Percentiles rank a stretch among this genome's conserved stretches.
These are phyloP conservation scores for Daphoenositta chrysoptera DNA, from an alignment of 2,113 vertebrate species.

Conservation along the genomic window DNA sequence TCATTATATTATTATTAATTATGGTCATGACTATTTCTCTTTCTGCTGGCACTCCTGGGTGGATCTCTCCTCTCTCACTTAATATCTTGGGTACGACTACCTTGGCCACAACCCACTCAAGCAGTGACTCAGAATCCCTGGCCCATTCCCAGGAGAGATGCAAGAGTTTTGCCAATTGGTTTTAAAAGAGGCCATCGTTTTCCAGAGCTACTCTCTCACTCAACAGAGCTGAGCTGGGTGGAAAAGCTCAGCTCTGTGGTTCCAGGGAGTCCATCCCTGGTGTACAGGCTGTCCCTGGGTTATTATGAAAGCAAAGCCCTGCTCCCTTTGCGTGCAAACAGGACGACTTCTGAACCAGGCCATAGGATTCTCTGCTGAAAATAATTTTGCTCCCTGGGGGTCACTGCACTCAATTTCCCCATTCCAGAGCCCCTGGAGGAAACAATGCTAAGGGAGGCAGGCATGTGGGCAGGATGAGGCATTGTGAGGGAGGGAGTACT, in stretches of 20 bases:
- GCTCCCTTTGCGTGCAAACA: background rate
- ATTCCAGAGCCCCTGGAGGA: background rate
- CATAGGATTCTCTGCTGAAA: background rate
- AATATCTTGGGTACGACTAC: slow-evolving; percentile 45
- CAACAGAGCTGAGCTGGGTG: background rate
- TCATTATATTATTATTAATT: slow-evolving; percentile 52
- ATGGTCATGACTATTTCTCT: slow-evolving; percentile 23
- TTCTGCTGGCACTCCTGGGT: slow-evolving; percentile 53
- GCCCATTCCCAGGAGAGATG: slow-evolving; percentile 43
- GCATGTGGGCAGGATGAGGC: background rate
- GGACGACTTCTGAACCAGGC: background rate
- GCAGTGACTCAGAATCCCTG: slow-evolving; percentile 64
- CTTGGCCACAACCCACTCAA: slow-evolving; percentile 37
- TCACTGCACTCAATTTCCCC: background rate
- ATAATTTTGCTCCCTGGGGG: background rate
- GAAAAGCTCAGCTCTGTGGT: slow-evolving; percentile 43
- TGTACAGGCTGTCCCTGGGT: background rate
- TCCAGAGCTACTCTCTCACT: background rate
- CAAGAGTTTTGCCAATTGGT: slow-evolving; percentile 42
- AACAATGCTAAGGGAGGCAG: background rate
- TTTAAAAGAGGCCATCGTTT: slow-evolving; percentile 53
- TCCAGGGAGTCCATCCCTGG: slow-evolving; percentile 32
- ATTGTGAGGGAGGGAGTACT: background rate
- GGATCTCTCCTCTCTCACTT: slow-evolving; percentile 33
- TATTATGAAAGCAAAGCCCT: background rate